Evolutionary conservation across 2,113 vertebrate genomes (phyloP).

Genomic region (Orientallactaga bullata): DNA sequence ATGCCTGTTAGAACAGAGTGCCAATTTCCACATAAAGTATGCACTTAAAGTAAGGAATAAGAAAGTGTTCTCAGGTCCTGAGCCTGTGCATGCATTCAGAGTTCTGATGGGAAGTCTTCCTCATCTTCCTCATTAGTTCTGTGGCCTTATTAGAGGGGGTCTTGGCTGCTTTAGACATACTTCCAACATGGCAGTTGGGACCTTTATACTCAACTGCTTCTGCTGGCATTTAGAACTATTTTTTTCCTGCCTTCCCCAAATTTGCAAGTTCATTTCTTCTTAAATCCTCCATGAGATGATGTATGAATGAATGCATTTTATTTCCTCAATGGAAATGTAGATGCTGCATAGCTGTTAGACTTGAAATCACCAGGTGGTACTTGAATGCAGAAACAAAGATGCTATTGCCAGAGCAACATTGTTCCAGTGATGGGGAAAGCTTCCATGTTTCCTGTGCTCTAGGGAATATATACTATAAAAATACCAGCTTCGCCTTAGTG

Average conservation of each 20-base stretch:
- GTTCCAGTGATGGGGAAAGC: slow-evolving; percentile 41
- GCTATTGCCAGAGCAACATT: slow-evolving; percentile 76
- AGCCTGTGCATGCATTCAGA: neutral
- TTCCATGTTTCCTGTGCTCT: slow-evolving; percentile 65
- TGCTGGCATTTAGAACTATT: neutral
- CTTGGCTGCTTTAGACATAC: neutral
- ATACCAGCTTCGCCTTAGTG: slow-evolving; percentile 45
- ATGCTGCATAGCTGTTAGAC: slow-evolving; percentile 59
- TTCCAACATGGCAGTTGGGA: slow-evolving; percentile 29
- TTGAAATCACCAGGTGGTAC: slow-evolving; percentile 76
- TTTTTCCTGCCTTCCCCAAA: slow-evolving; percentile 36
- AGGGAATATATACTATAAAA: slow-evolving; percentile 64
- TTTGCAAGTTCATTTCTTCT: slow-evolving; percentile 61
- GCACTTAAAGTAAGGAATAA: slow-evolving; percentile 4
- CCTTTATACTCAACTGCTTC: neutral
- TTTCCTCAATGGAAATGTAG: slow-evolving; percentile 73
- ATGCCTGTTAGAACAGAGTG: neutral
- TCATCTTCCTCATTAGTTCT: neutral
- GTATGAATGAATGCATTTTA: slow-evolving; percentile 53
- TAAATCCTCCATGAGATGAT: slow-evolving; percentile 54
- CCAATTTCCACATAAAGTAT: neutral
- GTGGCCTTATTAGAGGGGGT: neutral
- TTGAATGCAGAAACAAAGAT: slow-evolving; percentile 71
- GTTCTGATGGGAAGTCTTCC: slow-evolving; percentile 29
- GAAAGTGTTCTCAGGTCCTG: slow-evolving; percentile 1